These are phyloP conservation scores for Piezodorus guildinii DNA, from an alignment of 1,140 invertebrate species.

Conservation along the genomic window DNA sequence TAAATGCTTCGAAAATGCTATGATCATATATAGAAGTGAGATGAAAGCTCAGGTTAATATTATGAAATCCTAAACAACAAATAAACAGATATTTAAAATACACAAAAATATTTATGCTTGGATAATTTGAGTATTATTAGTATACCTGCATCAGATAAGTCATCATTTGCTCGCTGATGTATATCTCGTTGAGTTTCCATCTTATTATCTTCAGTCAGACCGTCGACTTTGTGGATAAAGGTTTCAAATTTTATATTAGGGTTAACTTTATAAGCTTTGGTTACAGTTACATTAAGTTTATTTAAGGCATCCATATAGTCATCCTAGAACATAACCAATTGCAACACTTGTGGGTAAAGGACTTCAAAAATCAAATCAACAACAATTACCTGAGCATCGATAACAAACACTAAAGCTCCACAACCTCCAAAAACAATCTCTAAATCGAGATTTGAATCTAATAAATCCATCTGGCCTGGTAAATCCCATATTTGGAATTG, in stretches of 20 bases:
- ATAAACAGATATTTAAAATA: slow-evolving; percentile 15
- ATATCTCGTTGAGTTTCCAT: slow-evolving; percentile 98
- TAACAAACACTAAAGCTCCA: slow-evolving; percentile 96
- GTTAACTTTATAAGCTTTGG: slow-evolving; percentile 93
- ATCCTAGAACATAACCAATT: slow-evolving; percentile 50
- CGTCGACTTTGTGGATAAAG: slow-evolving; percentile 98
- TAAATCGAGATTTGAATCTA: slow-evolving; percentile 90
- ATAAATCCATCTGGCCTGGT: slow-evolving; percentile 96
- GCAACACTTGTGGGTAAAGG: neutral
- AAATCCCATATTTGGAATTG: slow-evolving; percentile 99
- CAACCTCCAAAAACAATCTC: slow-evolving; percentile 90
- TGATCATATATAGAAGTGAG: slow-evolving; percentile 99
- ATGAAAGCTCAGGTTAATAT: slow-evolving; percentile 89
- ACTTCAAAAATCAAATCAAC: neutral
- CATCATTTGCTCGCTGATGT: slow-evolving; percentile 90
- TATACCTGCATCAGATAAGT: slow-evolving; percentile 71
- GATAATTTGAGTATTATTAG: neutral
- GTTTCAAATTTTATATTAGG: slow-evolving; percentile 96
- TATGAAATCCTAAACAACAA: slow-evolving; percentile 49
- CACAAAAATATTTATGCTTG: neutral
- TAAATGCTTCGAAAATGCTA: slow-evolving; percentile 99
- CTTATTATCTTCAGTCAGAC: slow-evolving; percentile 95
- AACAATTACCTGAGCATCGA: slow-evolving; percentile 81
- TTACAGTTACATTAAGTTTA: slow-evolving; percentile 83
- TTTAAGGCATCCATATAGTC: slow-evolving; percentile 93